Evolutionary conservation across 1,140 invertebrate species (phyloP).

Genomic region (Luehdorfia chinensis): DNA sequence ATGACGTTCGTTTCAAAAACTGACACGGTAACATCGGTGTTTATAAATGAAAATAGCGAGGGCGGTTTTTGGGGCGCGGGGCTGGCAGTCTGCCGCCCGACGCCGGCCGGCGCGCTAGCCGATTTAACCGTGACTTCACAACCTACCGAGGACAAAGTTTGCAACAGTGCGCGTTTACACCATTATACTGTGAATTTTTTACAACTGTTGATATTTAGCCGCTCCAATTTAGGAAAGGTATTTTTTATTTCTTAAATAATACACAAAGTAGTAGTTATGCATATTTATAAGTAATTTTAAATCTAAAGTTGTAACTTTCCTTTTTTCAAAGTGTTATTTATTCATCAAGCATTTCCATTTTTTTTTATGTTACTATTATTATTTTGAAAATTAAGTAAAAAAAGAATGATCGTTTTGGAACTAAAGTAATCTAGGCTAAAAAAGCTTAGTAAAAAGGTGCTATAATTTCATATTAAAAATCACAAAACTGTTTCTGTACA

Average conservation of each 20-base stretch:
- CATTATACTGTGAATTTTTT: neutral
- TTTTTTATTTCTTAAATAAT: neutral
- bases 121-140: neutral
- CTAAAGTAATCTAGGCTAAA: too few species aligned
- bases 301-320: too few species aligned
- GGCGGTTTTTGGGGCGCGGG: slow-evolving; percentile 36
- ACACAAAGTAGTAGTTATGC: too few species aligned
- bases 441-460: too few species aligned
- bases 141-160: slow-evolving; percentile 6
- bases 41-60: slow-evolving; percentile 43
- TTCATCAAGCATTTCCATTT: too few species aligned
- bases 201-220: neutral
- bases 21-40: slow-evolving; percentile 29
- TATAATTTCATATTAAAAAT: too few species aligned
- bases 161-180: neutral
- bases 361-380: too few species aligned
- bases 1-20: slow-evolving; percentile 3
- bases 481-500: too few species aligned
- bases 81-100: slow-evolving; percentile 51
- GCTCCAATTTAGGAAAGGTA: slow-evolving; percentile 9
- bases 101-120: slow-evolving; percentile 46
- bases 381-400: too few species aligned
- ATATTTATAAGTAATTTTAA: too few species aligned
- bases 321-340: too few species aligned
- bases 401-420: too few species aligned